Percentiles rank a stretch among this genome's conserved stretches.
Conservation (phyloP, 2,113 vertebrate species). For the Turnix velox region DNA sequence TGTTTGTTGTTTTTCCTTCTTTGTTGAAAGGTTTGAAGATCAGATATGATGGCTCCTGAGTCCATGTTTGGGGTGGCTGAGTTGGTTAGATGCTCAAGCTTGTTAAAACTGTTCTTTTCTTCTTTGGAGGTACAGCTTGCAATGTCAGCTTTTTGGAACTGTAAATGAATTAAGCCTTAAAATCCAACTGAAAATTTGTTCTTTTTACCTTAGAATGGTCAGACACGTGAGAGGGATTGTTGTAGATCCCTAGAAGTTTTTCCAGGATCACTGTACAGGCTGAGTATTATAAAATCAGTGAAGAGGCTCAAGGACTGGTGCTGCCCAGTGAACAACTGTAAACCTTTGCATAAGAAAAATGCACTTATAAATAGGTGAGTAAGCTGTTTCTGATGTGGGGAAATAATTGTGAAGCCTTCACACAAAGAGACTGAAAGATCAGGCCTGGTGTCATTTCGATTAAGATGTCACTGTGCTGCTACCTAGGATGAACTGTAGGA, state of each 20-base stretch:
- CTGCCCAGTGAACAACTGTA: not conserved
- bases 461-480: not conserved
- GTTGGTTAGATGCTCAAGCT: not conserved
- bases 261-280: rapidly evolving
- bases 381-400: not conserved
- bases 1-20: not conserved
- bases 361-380: not conserved
- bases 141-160: not conserved
- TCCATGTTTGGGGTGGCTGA: not conserved
- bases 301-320: not conserved
- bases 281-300: not conserved
- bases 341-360: not conserved
- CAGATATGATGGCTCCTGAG: not conserved
- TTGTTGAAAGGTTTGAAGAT: not conserved
- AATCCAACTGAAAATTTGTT: not conserved
- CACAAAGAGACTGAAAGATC: not conserved
- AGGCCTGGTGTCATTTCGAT: not conserved
- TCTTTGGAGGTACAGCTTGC: not conserved
- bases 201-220: not conserved
- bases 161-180: not conserved
- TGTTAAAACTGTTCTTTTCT: not conserved
- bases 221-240: not conserved
- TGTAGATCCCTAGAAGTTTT: not conserved
- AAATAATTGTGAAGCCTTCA: not conserved
- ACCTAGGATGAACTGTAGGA: not conserved